These are phyloP conservation scores for Acleris sparsana DNA, from an alignment of 2,888 invertebrate genomes.

Conservation along the genomic window DNA sequence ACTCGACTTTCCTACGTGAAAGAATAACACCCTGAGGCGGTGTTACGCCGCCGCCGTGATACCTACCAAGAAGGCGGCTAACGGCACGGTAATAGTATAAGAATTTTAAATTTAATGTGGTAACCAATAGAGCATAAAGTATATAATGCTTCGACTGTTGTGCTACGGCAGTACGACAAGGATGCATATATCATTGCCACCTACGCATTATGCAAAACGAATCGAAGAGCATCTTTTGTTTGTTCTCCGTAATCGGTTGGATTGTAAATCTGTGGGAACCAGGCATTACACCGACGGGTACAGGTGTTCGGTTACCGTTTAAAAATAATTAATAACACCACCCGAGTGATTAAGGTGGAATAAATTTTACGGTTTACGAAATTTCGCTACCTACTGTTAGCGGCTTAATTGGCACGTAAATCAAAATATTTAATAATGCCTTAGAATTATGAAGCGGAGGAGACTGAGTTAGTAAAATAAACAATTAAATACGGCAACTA, in stretches of 20 bases:
- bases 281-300: conserved; percentile 40
- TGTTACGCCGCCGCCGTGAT: background rate
- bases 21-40: conserved; percentile 18
- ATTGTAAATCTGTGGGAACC: conserved; percentile 40
- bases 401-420: conserved; percentile 20
- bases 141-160: too few relatives aligned
- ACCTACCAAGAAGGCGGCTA: too few relatives aligned
- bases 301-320: conserved; percentile 42
- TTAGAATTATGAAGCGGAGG: conserved; percentile 3
- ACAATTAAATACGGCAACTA: background rate
- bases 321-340: conserved; percentile 33
- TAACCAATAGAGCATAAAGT: too few relatives aligned
- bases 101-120: too few relatives aligned
- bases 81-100: too few relatives aligned
- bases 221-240: conserved; percentile 46
- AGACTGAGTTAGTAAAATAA: conserved; percentile 1
- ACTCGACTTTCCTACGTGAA: too few relatives aligned
- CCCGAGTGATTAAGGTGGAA: conserved; percentile 18
- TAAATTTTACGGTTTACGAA: conserved; percentile 22
- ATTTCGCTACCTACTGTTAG: conserved; percentile 27
- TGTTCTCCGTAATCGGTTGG: conserved; percentile 45
- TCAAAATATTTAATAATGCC: conserved; percentile 18
- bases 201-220: conserved; percentile 49
- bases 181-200: conserved; percentile 48
- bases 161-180: conserved; percentile 31